Evolutionary conservation across 1,140 invertebrate genomes (phyloP), one percentile per base, ranked within the genome.

Genomic region (Temnothorax curvispinosus): DNA sequence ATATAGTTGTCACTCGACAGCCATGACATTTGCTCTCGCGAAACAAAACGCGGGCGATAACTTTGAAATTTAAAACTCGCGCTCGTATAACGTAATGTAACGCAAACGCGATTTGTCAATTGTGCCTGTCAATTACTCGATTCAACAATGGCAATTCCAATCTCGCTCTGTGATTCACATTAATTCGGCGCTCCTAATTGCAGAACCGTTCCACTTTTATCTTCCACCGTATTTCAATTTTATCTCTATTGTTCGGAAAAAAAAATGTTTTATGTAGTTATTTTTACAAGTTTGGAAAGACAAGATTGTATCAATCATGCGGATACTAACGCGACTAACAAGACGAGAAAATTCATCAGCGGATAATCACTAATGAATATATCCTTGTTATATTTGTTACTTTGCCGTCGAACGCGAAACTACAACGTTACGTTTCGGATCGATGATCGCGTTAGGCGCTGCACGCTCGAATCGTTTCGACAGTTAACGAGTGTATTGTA

Each of bases 401-500:
- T 47, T 52, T 8, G 32, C 72, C 15, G 13, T 32, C 44, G 35
- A 44, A 41, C 27, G 84, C 21, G 41, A 65, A 50, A 32, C 7
- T 35, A 38, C 65, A 18, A 60, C 58, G 58, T 50, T 18, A 44
- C 27, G 41, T 44, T 76, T 44, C 15, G 27, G 27, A 69, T 78
- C 81, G 62, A 80, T 58, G 44, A 27, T 71, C 56, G 32, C 72
- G 58, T 60, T 69, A 50, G 85, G 44, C 56, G 67, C 76, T 47
- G 52, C 52, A 50, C 50, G 44, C 41, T 65, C 13, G 18, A 21
- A 89, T 87, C 67, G 67, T 72, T 65, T 35, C 58, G 44, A 81
- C 67, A 81, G 78, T 69, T 86, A 86, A 60, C 69, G 27, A 76
- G 35, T 21, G 47, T 56, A 21, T 54, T 32, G 32, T 67, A 75